Evolutionary conservation across 2,797 vertebrate species (phyloP), one percentile per base, ranked within the genome.

Genomic region (Sebastolobus altivelis): DNA sequence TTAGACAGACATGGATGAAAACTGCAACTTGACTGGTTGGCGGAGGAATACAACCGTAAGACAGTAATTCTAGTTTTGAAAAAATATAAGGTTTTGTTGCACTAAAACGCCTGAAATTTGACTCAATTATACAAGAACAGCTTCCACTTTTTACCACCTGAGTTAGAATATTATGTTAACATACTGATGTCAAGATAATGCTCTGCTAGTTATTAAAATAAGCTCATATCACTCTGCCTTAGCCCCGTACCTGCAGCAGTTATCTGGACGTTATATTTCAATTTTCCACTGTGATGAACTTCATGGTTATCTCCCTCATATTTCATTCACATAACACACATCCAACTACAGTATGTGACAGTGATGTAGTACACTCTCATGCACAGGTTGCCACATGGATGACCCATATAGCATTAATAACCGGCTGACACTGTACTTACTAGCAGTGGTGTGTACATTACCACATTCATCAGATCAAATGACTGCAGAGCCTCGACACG

Each of bases 391-490:
- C 29, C 62, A 66, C 75, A 31, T 35, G 6, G 40, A 52, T 46
- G 40, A 46, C 18, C 55, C 40, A n/a, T 20, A 8, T 0, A 66
- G 37, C 43, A 56, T 74, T 55, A 75, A 80, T 74, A 65, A 79
- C 37, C 20, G 22, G 4, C 60, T 52, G 43, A 60, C 69, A 8
- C 49, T 16, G 6, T 33, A 25, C 22, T 75, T 55, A 67, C 63
- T 9, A 22, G 49, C 63, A 62, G 1, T 2, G 38, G 61, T 79
- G 80, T 43, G 40, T 68, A 72, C 46, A 20, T 3, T 6, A 55
- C 35, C 43, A 54, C 73, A 66, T 78, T 80, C 46, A 77, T 85
- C 62, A 68, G 29, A 52, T 75, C 31, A 59, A 79, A 66, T 49
- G 37, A 25, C 58, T n/a, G 59, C 29, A 31, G 14, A 56, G 71